Percentiles rank a stretch among this genome's conserved stretches.
Conservation (phyloP, 1,140 invertebrate species). For the Lamellibrachia luymesi region DNA sequence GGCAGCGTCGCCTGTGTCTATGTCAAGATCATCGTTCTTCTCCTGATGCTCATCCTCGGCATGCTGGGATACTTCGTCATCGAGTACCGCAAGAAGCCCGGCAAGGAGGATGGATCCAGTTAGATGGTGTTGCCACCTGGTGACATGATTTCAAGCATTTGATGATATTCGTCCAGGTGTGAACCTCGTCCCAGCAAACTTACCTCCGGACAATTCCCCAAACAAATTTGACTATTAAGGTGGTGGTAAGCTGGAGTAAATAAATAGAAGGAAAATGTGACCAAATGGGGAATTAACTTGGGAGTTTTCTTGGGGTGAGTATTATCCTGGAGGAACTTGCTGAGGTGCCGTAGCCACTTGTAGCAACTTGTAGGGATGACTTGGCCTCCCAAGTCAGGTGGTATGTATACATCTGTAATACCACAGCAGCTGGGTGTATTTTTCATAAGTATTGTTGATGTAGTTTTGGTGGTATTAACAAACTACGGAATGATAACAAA, state of each 20-base stretch:
- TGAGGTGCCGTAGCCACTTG: background rate
- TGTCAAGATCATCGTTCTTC: slow-evolving; percentile 40
- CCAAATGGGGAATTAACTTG: background rate
- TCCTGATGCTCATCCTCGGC: slow-evolving; percentile 24
- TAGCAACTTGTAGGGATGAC: background rate
- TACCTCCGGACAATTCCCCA: background rate
- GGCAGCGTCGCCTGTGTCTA: slow-evolving; percentile 39
- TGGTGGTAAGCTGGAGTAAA: background rate
- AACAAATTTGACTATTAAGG: background rate
- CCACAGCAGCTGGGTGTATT: background rate
- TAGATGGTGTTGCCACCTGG: background rate
- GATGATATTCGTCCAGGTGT: background rate
- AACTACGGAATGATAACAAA: background rate
- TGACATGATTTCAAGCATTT: background rate
- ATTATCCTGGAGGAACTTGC: background rate
- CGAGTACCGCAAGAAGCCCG: background rate
- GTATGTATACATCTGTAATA: background rate
- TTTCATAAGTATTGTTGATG: background rate
- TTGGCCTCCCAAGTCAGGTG: background rate
- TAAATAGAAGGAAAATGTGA: background rate
- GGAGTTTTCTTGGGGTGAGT: background rate
- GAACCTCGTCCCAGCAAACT: background rate
- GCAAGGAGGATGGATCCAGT: background rate
- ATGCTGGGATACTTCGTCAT: background rate
- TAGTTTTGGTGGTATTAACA: background rate